A percentile compares a stretch with the other conserved stretches of the same genome.
These are phyloP conservation scores for Aeoliscus strigatus DNA, from an alignment of 2,797 vertebrate genomes.

Conservation along the genomic window DNA sequence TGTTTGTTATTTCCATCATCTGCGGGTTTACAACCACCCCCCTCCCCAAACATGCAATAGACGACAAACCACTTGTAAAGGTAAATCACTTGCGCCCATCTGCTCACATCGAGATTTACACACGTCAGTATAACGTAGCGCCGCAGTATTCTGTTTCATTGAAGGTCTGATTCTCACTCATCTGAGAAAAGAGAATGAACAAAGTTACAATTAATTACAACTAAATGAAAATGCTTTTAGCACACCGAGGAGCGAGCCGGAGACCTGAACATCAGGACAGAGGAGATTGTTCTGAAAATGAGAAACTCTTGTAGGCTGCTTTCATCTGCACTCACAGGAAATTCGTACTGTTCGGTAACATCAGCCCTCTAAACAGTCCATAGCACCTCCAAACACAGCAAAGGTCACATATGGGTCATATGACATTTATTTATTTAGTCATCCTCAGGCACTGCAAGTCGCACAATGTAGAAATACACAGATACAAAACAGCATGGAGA, in stretches of 20 bases:
- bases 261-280: constrained; percentile 12
- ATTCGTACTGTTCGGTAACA: too few species aligned
- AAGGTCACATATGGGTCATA: too few species aligned
- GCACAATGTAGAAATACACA: too few species aligned
- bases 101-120: constrained; percentile 1
- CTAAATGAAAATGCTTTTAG: constrained; percentile 56
- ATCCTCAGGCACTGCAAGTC: too few species aligned
- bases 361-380: too few species aligned
- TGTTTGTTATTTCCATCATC: too few species aligned
- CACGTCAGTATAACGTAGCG: constrained; percentile 13
- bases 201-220: constrained; percentile 47
- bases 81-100: not conserved
- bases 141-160: constrained; percentile 13
- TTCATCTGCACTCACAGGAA: constrained; percentile 4
- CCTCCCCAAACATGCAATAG: too few species aligned
- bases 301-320: constrained; percentile 5
- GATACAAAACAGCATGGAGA: too few species aligned
- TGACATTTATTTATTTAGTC: too few species aligned
- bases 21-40: too few species aligned
- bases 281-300: constrained; percentile 22
- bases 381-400: too few species aligned
- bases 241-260: constrained; percentile 27
- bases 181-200: constrained; percentile 36
- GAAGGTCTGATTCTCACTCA: constrained; percentile 33
- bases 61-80: too few species aligned